Conservation (phyloP, 2,888 invertebrate genomes). For the Leucoma salicis region DNA sequence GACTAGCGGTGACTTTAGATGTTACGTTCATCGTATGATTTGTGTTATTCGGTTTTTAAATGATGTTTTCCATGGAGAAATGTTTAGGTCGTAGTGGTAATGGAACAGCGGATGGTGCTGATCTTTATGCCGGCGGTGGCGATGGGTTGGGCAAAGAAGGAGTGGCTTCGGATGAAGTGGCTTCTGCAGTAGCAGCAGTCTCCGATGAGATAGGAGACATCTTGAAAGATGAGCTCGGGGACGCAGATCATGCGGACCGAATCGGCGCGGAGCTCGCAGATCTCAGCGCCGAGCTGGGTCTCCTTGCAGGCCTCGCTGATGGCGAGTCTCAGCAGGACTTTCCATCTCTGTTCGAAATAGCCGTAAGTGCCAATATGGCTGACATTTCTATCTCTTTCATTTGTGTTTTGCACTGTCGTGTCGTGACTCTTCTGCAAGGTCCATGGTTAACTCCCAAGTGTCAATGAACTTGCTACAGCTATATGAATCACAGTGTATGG, state of each 20-base stretch:
- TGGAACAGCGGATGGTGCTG: conserved; percentile 56
- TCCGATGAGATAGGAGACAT: conserved; percentile 77
- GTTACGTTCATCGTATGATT: conserved; percentile 66
- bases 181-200: conserved; percentile 69
- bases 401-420: conserved; percentile 8
- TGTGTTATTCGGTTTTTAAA: conserved; percentile 68
- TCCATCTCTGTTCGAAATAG: conserved; percentile 70
- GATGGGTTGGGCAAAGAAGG: conserved; percentile 53
- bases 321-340: conserved; percentile 66
- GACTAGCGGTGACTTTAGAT: conserved; percentile 71
- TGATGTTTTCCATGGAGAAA: conserved; percentile 79
- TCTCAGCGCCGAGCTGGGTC: conserved; percentile 69
- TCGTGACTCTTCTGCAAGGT: not conserved
- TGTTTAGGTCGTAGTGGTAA: conserved; percentile 64
- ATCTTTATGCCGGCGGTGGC: conserved; percentile 58
- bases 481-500: not conserved
- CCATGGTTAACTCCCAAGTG: not conserved
- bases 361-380: conserved; percentile 69
- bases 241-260: conserved; percentile 67
- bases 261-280: conserved; percentile 72
- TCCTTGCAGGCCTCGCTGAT: conserved; percentile 70
- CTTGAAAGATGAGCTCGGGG: conserved; percentile 71
- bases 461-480: conserved; percentile 10
- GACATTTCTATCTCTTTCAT: conserved; percentile 28
- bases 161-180: conserved; percentile 65